Evolutionary conservation across 2,797 vertebrate genomes (phyloP).

Genomic region (Coranthus polyacanthus): DNA sequence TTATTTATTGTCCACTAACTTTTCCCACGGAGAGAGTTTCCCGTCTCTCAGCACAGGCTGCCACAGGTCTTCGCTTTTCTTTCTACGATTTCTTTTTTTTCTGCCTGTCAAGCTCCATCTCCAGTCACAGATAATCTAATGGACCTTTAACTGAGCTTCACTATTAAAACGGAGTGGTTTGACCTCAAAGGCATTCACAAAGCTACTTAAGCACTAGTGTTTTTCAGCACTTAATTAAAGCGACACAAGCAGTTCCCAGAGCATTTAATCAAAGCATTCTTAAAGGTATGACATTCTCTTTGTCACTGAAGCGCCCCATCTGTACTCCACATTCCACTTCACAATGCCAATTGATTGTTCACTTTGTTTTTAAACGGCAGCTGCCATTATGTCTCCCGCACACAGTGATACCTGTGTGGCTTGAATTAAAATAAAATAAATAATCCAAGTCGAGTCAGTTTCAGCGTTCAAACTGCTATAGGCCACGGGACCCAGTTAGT

Average conservation of each 20-base stretch:
- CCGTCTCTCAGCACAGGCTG: constrained; percentile 9
- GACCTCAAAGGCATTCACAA: constrained; percentile 58
- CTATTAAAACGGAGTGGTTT: constrained; percentile 51
- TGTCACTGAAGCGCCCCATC: constrained; percentile 22
- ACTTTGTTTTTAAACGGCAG: not conserved
- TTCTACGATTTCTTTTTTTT: constrained; percentile 5
- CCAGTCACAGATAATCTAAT: constrained; percentile 69
- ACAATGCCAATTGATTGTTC: not conserved
- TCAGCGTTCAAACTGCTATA: too few species aligned
- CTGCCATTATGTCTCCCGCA: not conserved
- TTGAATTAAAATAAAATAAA: not conserved
- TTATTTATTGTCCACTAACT: constrained; percentile 35
- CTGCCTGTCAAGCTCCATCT: constrained; percentile 43
- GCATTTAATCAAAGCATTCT: constrained; percentile 62
- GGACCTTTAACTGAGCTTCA: constrained; percentile 50
- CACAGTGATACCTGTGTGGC: not conserved
- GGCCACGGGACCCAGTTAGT: constrained; percentile 20
- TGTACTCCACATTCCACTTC: not conserved
- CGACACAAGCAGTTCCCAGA: constrained; percentile 51
- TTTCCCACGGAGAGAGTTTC: constrained; percentile 32
- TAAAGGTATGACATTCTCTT: constrained; percentile 56
- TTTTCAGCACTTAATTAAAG: constrained; percentile 69
- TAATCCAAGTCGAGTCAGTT: too few species aligned
- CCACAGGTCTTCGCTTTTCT: not conserved
- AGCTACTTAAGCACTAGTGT: constrained; percentile 59